These are phyloP conservation scores for Rynchops niger DNA, from an alignment of 2,113 vertebrate genomes.

Conservation along the genomic window DNA sequence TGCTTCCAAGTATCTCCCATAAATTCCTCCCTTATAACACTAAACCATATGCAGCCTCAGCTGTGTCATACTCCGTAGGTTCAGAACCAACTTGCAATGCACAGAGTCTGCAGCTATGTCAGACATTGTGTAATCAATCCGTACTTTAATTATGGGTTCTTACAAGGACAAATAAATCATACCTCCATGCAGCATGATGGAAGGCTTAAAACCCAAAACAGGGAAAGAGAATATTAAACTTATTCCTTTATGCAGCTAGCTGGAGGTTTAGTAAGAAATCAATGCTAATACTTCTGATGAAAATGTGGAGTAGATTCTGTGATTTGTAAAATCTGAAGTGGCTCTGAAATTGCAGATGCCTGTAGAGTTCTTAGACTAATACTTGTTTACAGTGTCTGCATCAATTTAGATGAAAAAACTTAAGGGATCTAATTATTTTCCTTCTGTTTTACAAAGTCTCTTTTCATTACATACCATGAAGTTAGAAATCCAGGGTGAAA, in stretches of 20 bases:
- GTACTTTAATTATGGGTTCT: slow-evolving; percentile 22
- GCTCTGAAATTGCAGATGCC: neutral
- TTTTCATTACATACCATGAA: neutral
- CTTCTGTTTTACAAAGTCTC: neutral
- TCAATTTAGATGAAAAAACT: slow-evolving; percentile 9
- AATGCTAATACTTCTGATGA: neutral
- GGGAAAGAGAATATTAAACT: neutral
- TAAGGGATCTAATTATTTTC: slow-evolving; percentile 3
- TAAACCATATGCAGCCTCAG: slow-evolving; percentile 25
- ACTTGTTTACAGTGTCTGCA: neutral
- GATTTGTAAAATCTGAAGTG: slow-evolving; percentile 5
- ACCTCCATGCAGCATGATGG: neutral
- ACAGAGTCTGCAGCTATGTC: neutral
- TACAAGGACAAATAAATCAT: slow-evolving; percentile 23
- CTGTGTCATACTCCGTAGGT: neutral
- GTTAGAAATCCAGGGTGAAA: neutral
- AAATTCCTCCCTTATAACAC: slow-evolving; percentile 31
- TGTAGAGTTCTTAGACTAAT: neutral
- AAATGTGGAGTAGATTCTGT: neutral
- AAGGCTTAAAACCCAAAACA: neutral
- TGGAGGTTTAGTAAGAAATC: neutral
- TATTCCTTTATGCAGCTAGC: neutral
- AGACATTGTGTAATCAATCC: slow-evolving; percentile 27
- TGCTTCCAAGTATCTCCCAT: slow-evolving; percentile 12
- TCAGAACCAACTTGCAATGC: neutral